These are phyloP conservation scores for Aphaenogaster floridana DNA, from an alignment of 1,140 invertebrate species.

Conservation along the genomic window DNA sequence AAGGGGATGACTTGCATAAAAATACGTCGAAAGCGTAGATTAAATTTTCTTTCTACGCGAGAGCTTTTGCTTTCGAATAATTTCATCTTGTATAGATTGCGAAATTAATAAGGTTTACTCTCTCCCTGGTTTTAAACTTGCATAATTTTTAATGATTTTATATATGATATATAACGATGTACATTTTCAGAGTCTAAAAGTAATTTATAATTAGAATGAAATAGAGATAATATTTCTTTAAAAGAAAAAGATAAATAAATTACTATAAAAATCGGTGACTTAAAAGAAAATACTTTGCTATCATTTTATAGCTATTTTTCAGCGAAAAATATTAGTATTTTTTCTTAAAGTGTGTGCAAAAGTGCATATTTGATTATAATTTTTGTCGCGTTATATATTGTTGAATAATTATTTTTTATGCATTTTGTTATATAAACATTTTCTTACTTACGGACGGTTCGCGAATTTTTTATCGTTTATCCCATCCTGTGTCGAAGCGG, in stretches of 20 bases:
- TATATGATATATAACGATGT: background rate
- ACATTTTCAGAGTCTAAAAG: too few species aligned
- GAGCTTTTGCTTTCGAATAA: background rate
- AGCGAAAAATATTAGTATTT: background rate
- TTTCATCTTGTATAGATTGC: background rate
- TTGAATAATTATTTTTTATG: constrained; percentile 7
- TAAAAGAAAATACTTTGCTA: background rate
- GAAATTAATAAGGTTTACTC: background rate
- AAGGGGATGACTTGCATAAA: background rate
- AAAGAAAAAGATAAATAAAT: background rate
- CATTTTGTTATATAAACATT: constrained; percentile 19
- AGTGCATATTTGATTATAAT: background rate
- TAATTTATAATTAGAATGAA: background rate
- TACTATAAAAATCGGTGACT: background rate
- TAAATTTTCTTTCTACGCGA: background rate
- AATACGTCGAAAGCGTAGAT: background rate
- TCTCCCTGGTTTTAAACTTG: background rate
- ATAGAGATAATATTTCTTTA: background rate
- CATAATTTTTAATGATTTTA: background rate
- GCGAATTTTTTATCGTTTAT: background rate
- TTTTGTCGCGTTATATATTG: background rate
- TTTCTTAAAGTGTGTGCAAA: background rate
- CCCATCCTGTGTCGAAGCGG: background rate
- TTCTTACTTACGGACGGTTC: constrained; percentile 16
- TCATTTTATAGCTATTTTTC: background rate